phyloP scores from a whole-genome alignment of 2,888 invertebrate genomes.

The Rhodophaea formosa region DNA sequence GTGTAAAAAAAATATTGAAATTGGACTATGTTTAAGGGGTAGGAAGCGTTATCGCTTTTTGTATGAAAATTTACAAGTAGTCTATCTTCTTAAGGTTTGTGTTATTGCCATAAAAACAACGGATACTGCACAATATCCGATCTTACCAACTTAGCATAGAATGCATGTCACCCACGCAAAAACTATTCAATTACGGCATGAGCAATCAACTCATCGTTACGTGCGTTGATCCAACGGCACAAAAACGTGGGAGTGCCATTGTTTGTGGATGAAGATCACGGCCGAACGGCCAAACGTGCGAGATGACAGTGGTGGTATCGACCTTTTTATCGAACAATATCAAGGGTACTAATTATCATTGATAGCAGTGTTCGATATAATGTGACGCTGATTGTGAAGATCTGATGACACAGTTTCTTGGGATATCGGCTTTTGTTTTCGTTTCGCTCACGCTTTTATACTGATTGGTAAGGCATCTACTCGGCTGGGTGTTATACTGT shows the following conservation, averaged over 20 bases:
- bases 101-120: too few relatives aligned
- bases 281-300: constrained; percentile 24
- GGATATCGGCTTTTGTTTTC: neutral
- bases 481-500: too few relatives aligned
- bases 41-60: too few relatives aligned
- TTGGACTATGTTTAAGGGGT: too few relatives aligned
- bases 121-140: too few relatives aligned
- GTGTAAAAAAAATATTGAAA: too few relatives aligned
- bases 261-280: constrained; percentile 47
- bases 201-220: constrained; percentile 34
- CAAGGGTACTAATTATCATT: neutral
- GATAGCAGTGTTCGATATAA: neutral
- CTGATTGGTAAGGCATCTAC: too few relatives aligned
- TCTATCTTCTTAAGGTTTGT: too few relatives aligned
- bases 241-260: constrained; percentile 53
- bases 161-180: neutral
- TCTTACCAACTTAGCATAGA: neutral
- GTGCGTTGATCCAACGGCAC: constrained; percentile 43
- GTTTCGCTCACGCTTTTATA: neutral
- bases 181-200: constrained; percentile 18
- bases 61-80: too few relatives aligned
- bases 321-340: constrained; percentile 5
- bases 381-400: neutral
- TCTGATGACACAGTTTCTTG: neutral
- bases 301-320: neutral